Percentiles rank a stretch among this genome's conserved stretches.
These are phyloP conservation scores for Pterostichus niger DNA, from an alignment of 2,888 invertebrate species.

Conservation along the genomic window DNA sequence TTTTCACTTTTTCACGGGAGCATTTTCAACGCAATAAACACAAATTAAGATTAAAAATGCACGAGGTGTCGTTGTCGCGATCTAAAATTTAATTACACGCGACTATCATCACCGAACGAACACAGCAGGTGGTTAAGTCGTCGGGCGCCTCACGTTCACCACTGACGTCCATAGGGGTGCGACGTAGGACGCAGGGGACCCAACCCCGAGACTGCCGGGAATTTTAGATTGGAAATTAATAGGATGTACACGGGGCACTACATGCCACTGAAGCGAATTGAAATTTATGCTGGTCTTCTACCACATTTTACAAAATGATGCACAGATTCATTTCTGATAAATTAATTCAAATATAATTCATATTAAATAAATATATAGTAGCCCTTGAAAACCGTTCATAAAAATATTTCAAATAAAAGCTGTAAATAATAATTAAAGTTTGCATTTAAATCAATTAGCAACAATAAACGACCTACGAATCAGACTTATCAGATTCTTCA, in stretches of 20 bases:
- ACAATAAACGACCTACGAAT: too few relatives aligned
- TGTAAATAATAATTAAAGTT: too few relatives aligned
- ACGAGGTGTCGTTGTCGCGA: conserved; percentile 65
- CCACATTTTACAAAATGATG: too few relatives aligned
- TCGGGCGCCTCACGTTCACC: conserved; percentile 24
- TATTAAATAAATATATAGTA: too few relatives aligned
- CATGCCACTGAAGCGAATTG: conserved; percentile 23
- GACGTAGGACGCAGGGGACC: too few relatives aligned
- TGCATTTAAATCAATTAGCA: too few relatives aligned
- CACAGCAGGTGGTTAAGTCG: conserved; percentile 62
- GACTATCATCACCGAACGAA: conserved; percentile 56
- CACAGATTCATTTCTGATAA: too few relatives aligned
- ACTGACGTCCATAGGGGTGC: background rate
- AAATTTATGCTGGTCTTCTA: background rate
- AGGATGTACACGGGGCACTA: conserved; percentile 9
- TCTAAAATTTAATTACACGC: conserved; percentile 65
- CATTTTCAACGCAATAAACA: conserved; percentile 66
- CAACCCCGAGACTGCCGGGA: background rate
- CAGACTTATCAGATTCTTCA: too few relatives aligned
- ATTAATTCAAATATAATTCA: too few relatives aligned
- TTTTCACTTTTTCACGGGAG: conserved; percentile 63
- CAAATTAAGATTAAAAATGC: conserved; percentile 67
- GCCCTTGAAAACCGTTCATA: too few relatives aligned
- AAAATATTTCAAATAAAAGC: too few relatives aligned
- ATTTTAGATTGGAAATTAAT: conserved; percentile 58